phyloP scores from a whole-genome alignment of 1,140 invertebrate genomes.

The Drosophila sproati region DNA sequence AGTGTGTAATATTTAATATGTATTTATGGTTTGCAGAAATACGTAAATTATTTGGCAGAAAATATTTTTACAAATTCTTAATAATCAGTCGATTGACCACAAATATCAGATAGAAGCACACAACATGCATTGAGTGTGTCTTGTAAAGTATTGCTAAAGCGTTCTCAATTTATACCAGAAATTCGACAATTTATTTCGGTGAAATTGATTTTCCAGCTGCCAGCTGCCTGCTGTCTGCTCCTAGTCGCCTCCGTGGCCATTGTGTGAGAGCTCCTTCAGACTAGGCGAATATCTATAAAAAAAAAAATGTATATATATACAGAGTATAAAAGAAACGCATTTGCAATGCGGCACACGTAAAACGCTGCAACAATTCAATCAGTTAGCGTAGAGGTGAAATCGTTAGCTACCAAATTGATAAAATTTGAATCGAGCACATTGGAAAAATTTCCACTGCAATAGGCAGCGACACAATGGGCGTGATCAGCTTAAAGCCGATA shows the following conservation, averaged over 20 bases:
- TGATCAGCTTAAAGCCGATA: slow-evolving; percentile 3
- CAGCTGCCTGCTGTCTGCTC: slow-evolving; percentile 11
- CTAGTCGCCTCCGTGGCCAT: slow-evolving; percentile 1
- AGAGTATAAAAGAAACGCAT: slow-evolving; percentile 35
- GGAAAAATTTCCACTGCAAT: slow-evolving; percentile 63
- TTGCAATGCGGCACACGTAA: slow-evolving; percentile 75
- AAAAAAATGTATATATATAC: neutral
- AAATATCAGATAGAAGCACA: slow-evolving; percentile 1
- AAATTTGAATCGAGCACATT: slow-evolving; percentile 79
- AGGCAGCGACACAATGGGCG: slow-evolving; percentile 32
- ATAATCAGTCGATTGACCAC: slow-evolving; percentile 28
- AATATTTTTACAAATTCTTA: slow-evolving; percentile 11
- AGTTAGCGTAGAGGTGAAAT: slow-evolving; percentile 62
- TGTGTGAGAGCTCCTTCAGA: slow-evolving; percentile 15
- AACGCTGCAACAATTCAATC: slow-evolving; percentile 80
- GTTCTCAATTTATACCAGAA: slow-evolving; percentile 72
- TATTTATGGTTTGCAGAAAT: slow-evolving; percentile 45
- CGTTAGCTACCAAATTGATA: slow-evolving; percentile 68
- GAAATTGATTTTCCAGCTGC: slow-evolving; percentile 69
- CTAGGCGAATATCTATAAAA: slow-evolving; percentile 26
- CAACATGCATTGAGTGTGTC: slow-evolving; percentile 18
- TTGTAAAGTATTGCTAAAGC: slow-evolving; percentile 55
- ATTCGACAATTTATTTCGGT: slow-evolving; percentile 78
- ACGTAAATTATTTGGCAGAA: slow-evolving; percentile 22
- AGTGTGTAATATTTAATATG: slow-evolving; percentile 8